Base-by-base conservation (phyloP, 2,888 invertebrate genomes). In the Caenorhabditis macrosperma region DNA sequence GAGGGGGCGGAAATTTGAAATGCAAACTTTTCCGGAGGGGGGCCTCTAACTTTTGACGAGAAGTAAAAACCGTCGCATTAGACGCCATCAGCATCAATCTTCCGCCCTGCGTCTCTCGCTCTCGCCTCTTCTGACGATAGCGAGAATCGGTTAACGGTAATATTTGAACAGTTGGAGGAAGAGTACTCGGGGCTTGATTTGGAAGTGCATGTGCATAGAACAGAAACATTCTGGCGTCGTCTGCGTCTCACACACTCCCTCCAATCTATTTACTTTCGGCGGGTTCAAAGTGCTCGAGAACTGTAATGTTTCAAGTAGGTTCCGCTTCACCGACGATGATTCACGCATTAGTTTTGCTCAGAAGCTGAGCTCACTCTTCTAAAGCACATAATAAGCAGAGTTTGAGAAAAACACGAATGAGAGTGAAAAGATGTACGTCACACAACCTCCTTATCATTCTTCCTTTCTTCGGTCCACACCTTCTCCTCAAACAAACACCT, bases 11-110 rank as follows among this genome's bases (percentile, higher is more conserved):
- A 48, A 61, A 71, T 71, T 63, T 63, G n/a, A 24, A 71, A 71
- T 71, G 63, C 72, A 72, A 72, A 72, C 72, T 72, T 55, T 71
- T 61, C 55, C 41, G 57, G n/a, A n/a, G n/a, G n/a, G n/a, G n/a
- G 20, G 33, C 17, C 30, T 48, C 24, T 24, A 41, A 57, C 55
- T 38, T 59, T 68, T 48, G 44, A 50, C 20, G 41, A 30, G 38
- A 38, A 5, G 24, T 7, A 26, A 24, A 7, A 33, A 30, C 10
- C 55, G 30, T 20, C 6, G 44, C 35, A 48, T 17, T 59, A 55
- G 26, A 35, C n/a, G 57, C 4, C 46, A 46, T 46, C 46, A 46
- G 41, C 41, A 41, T 41, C 41, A 41, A 41, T 41, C n/a, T 41
- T 10, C n/a, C n/a, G n/a, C n/a, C 15, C 38, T 38, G 38, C 38